Evolutionary conservation across 1,140 invertebrate species (phyloP), one percentile per base, ranked within the genome.

Genomic region (Bradysia coprophila): DNA sequence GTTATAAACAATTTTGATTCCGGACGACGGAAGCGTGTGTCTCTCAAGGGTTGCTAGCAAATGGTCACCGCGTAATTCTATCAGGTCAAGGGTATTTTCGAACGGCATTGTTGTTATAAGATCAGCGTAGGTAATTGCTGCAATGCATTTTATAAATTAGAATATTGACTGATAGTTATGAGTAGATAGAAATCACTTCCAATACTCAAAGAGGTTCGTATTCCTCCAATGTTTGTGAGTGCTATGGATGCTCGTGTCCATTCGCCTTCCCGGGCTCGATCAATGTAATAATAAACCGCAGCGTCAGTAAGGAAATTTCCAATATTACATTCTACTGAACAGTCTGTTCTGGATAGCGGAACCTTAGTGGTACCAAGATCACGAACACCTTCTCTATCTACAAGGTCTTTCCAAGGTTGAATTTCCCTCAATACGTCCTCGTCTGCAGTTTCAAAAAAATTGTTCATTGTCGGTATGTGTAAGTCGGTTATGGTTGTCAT

Each of bases 241-340:
- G 74, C 74, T 21, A 85, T 72, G 3, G 76, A 67, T 0, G 75
- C 80, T 38, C 73, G 65, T 15, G 73, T 72, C 81, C 81, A 86
- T 10, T 53, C 50, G 3, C 51, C 38, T 16, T 58, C 56, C 6
- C 53, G 47, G 3, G 62, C 61, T 8, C 50, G 42, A 2, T 56
- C 46, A 11, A 58, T 50, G 43, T 55, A 39, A 4, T 39, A 47
- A 53, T 78, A 62, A 21, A 83, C 64, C 59, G 79, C 75, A 0
- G 78, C 72, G 46, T 86, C 80, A 6, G 78, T 72, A 24, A 84
- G 68, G 15, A 82, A 68, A 53, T 76, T 83, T 13, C 81, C 83
- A 28, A 87, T 53, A 46, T 80, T 84, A 51, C 82, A 87, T 56
- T 87, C 83, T 13, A 55, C 58, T 9, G 66, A 49, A 48, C 81